These are phyloP conservation scores for Meliscaeva auricollis DNA, from an alignment of 2,888 invertebrate species.

Conservation along the genomic window DNA sequence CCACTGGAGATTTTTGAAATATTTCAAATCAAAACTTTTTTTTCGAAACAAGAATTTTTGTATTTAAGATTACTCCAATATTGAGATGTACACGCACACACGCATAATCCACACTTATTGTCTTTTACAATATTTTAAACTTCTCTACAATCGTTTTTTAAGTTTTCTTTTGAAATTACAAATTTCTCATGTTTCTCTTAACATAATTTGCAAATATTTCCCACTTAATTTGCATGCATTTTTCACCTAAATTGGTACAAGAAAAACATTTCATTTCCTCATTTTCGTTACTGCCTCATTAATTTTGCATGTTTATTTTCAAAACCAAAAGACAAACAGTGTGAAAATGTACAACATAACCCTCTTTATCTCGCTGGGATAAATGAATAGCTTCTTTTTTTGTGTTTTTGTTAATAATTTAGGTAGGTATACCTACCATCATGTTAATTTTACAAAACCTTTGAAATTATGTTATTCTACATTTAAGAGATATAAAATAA, in stretches of 20 bases:
- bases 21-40: no score
- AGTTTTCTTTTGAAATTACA: no score
- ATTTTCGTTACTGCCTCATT: neutral
- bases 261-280: neutral
- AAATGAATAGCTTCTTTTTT: constrained; percentile 46
- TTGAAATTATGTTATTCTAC: constrained; percentile 34
- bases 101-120: no score
- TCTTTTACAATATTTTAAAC: no score
- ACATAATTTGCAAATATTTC: neutral
- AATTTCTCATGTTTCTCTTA: no score
- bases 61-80: no score
- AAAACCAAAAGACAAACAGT: neutral
- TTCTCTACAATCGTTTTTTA: no score
- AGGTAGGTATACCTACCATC: no score
- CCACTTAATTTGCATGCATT: constrained; percentile 2
- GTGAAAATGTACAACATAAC: neutral
- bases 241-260: neutral
- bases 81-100: no score
- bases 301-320: constrained; percentile 6
- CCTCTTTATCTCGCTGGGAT: neutral
- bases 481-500: constrained; percentile 3
- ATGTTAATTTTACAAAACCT: constrained; percentile 48
- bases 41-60: no score
- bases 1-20: no score
- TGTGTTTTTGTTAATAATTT: constrained; percentile 54